Base-by-base conservation (phyloP, 2,113 vertebrate genomes). In the cat (Felis catus) region DNA sequence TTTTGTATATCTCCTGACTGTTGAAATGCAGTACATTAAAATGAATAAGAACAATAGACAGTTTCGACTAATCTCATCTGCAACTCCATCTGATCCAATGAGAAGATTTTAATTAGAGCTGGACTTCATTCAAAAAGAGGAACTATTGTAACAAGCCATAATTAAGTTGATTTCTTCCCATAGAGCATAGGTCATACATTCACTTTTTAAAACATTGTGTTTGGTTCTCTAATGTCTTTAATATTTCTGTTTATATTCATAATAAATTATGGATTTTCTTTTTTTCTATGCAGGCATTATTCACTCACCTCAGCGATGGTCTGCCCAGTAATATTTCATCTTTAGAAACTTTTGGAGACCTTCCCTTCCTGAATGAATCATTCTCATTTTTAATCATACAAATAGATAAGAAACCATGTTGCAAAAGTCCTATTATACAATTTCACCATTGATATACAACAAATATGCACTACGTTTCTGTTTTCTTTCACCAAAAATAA, bases 81-180 rank as follows among this genome's bases (percentile, higher is more conserved):
- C 23, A 96, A 73, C 48, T 86, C 89, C 92, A 97, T 84, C 95
- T 97, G 97, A 98, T 96, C 33, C 2, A 97, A 90, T 29, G 33
- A 39, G 92, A 91, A 97, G 65, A 79, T 89, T 98, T 97, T 95
- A 98, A 98, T 95, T 86, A 91, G 97, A 89, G 85, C 83, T 96
- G 94, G 96, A 93, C 96, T 94, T 68, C 1, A 0, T 39, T 45
- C 58, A 53, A 90, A 96, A 95, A 63, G 2, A 61, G 53, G 29
- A 18, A 23, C 76, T 94, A 87, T 92, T 97, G 81, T 97, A 51
- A 9, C 73, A 93, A 74, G 91, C 66, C 18, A 25, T 53, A 97
- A 87, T 94, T 97, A 97, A 97, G 87, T 95, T 98, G 89, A 95
- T 97, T 95, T 96, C 96, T 74, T 98, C 65, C 85, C 65, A 89